phyloP scores from a whole-genome alignment of 2,888 invertebrate species.

The Rhagophthalmus giganteus region DNA sequence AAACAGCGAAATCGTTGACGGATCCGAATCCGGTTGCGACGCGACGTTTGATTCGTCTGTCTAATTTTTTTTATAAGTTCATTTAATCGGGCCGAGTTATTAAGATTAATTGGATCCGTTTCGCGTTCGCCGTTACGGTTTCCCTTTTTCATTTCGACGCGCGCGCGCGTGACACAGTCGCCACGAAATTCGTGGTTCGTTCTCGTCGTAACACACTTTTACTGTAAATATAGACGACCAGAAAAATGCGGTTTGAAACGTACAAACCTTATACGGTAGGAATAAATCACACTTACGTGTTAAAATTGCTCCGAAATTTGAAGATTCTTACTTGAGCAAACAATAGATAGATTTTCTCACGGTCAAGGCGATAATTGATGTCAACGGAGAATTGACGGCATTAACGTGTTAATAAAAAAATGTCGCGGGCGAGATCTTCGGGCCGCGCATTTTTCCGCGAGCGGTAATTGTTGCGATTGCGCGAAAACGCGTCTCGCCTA shows the following conservation, averaged over 20 bases:
- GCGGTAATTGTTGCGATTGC: too few species aligned
- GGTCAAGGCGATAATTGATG: conserved; percentile 43
- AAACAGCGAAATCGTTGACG: too few species aligned
- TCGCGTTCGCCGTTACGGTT: too few species aligned
- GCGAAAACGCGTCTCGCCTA: too few species aligned
- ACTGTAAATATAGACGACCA: not conserved
- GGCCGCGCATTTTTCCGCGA: too few species aligned
- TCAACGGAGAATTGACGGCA: conserved; percentile 24
- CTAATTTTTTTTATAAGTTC: not conserved
- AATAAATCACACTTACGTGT: conserved; percentile 48
- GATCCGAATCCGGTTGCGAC: too few species aligned
- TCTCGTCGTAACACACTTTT: not conserved
- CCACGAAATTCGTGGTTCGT: not conserved
- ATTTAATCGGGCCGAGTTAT: not conserved
- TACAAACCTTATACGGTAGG: conserved; percentile 37
- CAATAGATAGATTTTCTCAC: conserved; percentile 42
- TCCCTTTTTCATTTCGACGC: too few species aligned
- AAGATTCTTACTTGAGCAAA: conserved; percentile 42
- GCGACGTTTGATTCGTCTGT: too few species aligned
- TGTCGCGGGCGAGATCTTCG: too few species aligned
- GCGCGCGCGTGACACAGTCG: not conserved
- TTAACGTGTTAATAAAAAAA: conserved; percentile 30
- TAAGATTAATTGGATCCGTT: not conserved
- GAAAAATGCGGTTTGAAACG: conserved; percentile 2
- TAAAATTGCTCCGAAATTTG: conserved; percentile 46